Percentiles rank a stretch among this genome's conserved stretches.
Evolutionary conservation across 2,888 invertebrate genomes (phyloP).

Genomic region (Candidula unifasciata): DNA sequence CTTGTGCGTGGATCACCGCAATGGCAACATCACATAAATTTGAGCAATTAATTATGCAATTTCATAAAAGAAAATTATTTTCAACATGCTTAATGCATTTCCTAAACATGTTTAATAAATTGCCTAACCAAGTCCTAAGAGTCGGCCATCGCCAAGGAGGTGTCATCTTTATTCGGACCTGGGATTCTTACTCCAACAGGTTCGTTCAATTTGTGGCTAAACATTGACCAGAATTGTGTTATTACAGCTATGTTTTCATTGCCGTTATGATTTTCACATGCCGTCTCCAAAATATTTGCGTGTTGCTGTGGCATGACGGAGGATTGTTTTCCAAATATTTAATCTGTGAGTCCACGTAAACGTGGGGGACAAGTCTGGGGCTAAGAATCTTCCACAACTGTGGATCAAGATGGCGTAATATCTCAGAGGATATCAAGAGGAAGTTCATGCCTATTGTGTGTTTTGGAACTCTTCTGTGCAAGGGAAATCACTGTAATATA

Average conservation of each 20-base stretch:
- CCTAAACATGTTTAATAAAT: constrained; percentile 33
- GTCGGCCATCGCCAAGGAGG: not conserved
- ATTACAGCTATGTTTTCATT: constrained; percentile 35
- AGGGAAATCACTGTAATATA: not conserved
- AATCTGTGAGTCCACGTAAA: constrained; percentile 32
- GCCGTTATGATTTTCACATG: constrained; percentile 24
- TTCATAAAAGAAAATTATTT: constrained; percentile 6
- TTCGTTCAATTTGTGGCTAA: constrained; percentile 6
- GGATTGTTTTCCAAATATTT: constrained; percentile 1
- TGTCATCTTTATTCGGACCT: constrained; percentile 13
- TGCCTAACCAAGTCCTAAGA: constrained; percentile 40
- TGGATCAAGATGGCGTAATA: constrained; percentile 50
- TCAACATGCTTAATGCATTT: constrained; percentile 36
- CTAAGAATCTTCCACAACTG: constrained; percentile 25
- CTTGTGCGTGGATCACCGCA: not conserved
- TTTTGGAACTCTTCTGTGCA: constrained; percentile 39
- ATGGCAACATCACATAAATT: constrained; percentile 43
- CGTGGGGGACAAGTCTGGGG: constrained; percentile 4
- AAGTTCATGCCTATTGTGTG: not conserved
- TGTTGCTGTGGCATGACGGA: constrained; percentile 1
- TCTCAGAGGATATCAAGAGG: constrained; percentile 34
- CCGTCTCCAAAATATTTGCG: not conserved
- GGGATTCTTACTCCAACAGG: constrained; percentile 8
- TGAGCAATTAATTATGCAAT: constrained; percentile 48
- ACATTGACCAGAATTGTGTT: constrained; percentile 29